Evolutionary conservation across 2,113 vertebrate species (phyloP), one percentile per base, ranked within the genome.

Genomic region (Actinemys pallida): DNA sequence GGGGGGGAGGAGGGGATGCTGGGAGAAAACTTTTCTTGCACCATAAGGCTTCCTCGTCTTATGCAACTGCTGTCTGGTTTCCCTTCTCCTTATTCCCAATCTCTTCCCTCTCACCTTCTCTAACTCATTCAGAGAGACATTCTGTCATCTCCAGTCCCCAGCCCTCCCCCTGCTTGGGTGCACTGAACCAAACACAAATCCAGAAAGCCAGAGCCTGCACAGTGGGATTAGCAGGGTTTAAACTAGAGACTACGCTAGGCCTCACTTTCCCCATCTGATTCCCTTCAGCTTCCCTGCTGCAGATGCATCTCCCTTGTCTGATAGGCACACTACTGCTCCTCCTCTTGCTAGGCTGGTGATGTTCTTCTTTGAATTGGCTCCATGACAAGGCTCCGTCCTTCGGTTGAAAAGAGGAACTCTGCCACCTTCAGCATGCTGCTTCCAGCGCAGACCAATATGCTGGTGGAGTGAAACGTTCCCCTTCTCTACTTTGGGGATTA

Each of bases 261-360:
- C 54, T 86, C 35, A 78, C 42, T 47, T 47, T 53, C 12, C 6
- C 53, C 87, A 89, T 89, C n/a, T 0, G 5, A 81, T 59, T 54
- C 72, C 2, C 75, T 57, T 89, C n/a, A 1, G 5, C 83, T 59
- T 54, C 72, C 2, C 75, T 57, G 79, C 3, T 17, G 20, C 10
- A 86, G 59, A 45, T 0, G 0, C 72, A 39, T 76, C 62, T 86
- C 22, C 13, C 5, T 79, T 84, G 76, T 92, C 69, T 93, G 4
- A 57, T 80, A 13, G 52, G 25, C 25, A 2, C 29, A 2, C 1
- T 90, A 0, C 35, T 78, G 10, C 45, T 84, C 45, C 8, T 91
- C 29, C 56, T 86, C 31, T 29, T 59, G 45, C 0, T 0, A 56
- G 39, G 24, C 8, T 83, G 65, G 35, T 35, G 14, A 17, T 31